A percentile compares a stretch with the other conserved stretches of the same genome.
Conservation (phyloP, 2,888 invertebrate genomes). For the Cephonodes hylas region DNA sequence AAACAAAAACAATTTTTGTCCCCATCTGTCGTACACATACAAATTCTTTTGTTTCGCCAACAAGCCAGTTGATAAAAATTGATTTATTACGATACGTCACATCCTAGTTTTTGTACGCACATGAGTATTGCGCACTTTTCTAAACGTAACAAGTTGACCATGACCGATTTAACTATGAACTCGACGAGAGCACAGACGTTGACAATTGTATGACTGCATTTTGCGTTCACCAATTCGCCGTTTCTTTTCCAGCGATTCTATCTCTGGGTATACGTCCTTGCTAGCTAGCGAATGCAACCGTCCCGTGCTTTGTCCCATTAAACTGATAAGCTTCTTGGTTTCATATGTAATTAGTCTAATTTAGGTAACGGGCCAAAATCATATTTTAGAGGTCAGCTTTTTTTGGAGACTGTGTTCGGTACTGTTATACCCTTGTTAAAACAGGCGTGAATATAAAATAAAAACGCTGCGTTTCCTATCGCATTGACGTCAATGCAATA, state of each 20-base stretch:
- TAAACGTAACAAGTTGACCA: constrained; percentile 31
- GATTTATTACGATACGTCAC: constrained; percentile 19
- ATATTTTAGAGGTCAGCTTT: constrained; percentile 10
- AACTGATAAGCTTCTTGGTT: constrained; percentile 66
- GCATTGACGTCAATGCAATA: no score
- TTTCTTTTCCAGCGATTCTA: constrained; percentile 46
- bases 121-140: constrained; percentile 10
- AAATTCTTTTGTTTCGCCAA: not conserved
- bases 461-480: no score
- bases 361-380: constrained; percentile 32
- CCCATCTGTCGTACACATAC: no score
- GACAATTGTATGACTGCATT: constrained; percentile 6
- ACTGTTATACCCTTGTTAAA: no score
- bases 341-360: constrained; percentile 40
- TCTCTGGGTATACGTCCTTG: constrained; percentile 63
- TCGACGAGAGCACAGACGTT: constrained; percentile 1
- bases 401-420: not conserved
- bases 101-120: not conserved
- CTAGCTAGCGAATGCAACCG: constrained; percentile 66
- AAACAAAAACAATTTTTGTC: no score
- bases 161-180: constrained; percentile 34
- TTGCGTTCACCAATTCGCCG: not conserved
- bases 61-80: not conserved
- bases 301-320: constrained; percentile 69
- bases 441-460: no score